These are phyloP conservation scores for Strigops habroptila DNA, from an alignment of 2,113 vertebrate species.

Conservation along the genomic window DNA sequence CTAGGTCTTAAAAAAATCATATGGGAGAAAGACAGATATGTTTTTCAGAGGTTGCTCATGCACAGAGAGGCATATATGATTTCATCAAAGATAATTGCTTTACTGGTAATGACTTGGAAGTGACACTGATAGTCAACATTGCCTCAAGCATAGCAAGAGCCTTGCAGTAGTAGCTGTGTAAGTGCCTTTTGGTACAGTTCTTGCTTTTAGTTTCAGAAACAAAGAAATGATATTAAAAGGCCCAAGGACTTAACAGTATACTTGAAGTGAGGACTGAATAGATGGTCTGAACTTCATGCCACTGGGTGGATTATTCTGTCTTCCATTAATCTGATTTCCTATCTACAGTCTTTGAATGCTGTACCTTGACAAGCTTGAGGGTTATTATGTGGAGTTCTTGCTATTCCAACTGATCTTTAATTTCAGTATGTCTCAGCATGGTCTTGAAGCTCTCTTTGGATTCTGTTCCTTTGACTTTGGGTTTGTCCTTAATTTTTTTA, in stretches of 20 bases:
- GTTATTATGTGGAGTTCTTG: conserved; percentile 5
- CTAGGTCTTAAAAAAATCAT: background rate
- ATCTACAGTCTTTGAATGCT: background rate
- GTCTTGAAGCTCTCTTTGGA: background rate
- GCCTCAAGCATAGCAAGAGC: background rate
- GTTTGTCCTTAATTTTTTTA: background rate
- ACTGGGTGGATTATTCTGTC: background rate
- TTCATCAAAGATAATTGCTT: background rate
- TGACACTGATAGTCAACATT: background rate
- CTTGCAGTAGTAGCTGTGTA: background rate
- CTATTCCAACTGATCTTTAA: conserved; percentile 35
- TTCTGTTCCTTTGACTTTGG: background rate
- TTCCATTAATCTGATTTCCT: background rate
- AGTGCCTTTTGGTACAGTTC: background rate
- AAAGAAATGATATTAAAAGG: background rate
- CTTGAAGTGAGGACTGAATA: conserved; percentile 1
- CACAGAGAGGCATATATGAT: background rate
- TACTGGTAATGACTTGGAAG: background rate
- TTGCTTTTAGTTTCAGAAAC: conserved; percentile 3
- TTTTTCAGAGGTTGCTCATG: background rate
- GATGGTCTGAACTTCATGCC: background rate
- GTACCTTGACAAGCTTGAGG: background rate
- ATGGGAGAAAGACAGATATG: background rate
- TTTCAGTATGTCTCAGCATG: conserved; percentile 29
- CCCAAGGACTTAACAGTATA: background rate